Conservation (phyloP, 2,888 invertebrate species). For the Lottia gigantea region DNA sequence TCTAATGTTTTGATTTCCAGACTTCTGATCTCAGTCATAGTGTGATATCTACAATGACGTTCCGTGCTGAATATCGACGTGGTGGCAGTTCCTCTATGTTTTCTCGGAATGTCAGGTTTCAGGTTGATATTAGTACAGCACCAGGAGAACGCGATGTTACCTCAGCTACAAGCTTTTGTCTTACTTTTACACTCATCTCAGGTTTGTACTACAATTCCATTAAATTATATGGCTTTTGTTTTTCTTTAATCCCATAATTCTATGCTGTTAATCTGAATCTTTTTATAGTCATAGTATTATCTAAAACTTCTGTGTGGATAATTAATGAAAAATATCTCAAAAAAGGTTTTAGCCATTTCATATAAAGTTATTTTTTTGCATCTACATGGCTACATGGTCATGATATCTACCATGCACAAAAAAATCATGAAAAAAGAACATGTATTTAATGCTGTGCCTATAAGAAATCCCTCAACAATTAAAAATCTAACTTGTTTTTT, state of each 20-base stretch:
- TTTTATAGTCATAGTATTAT: no score
- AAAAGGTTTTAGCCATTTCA: no score
- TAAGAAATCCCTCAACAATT: no score
- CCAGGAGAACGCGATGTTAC: slow-evolving; percentile 51
- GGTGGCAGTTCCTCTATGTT: slow-evolving; percentile 91
- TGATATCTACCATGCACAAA: no score
- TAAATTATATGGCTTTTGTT: background rate
- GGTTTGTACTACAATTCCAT: slow-evolving; percentile 72
- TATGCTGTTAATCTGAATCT: no score
- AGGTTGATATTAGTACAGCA: slow-evolving; percentile 71
- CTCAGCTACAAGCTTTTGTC: slow-evolving; percentile 78
- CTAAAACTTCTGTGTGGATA: no score
- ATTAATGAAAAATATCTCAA: no score
- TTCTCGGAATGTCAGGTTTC: slow-evolving; percentile 94
- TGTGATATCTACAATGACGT: slow-evolving; percentile 97
- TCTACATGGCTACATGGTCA: no score
- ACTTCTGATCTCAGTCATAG: slow-evolving; percentile 78
- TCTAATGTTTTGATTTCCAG: slow-evolving; percentile 39
- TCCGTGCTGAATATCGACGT: slow-evolving; percentile 96
- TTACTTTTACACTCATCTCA: slow-evolving; percentile 92
- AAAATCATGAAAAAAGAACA: no score
- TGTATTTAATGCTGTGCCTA: no score
- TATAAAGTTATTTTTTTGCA: no score
- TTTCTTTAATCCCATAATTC: background rate
- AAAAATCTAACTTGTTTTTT: no score